Percentiles rank a stretch among this genome's conserved stretches.
Conservation (phyloP, 2,797 vertebrate species). For the Galago senegalensis region DNA sequence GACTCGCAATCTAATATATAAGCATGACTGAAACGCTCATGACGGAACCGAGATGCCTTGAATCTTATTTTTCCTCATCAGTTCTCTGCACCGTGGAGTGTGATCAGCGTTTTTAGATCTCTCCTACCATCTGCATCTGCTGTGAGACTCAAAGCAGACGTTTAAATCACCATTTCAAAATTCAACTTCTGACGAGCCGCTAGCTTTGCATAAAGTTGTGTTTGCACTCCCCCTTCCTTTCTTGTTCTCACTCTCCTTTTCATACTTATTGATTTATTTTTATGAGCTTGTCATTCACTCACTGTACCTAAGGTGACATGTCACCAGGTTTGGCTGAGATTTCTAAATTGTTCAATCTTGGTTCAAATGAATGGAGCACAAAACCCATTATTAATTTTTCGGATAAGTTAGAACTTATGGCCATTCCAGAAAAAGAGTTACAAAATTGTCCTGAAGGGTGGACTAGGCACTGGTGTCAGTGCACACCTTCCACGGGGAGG, state of each 20-base stretch:
- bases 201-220: neutral
- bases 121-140: conserved; percentile 54
- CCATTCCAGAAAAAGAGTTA: no score
- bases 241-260: neutral
- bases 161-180: conserved; percentile 39
- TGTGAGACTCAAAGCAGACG: conserved; percentile 11
- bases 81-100: neutral
- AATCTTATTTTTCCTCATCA: conserved; percentile 52
- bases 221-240: neutral
- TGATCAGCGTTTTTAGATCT: conserved; percentile 28
- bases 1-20: conserved; percentile 32
- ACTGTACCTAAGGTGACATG: neutral
- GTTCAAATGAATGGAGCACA: neutral
- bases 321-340: neutral
- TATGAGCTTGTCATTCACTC: neutral
- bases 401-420: neutral
- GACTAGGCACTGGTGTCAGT: no score
- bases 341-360: conserved; percentile 13
- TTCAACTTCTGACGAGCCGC: neutral
- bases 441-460: no score
- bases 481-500: no score
- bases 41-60: neutral
- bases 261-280: neutral
- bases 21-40: neutral
- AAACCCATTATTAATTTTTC: neutral